Conservation (phyloP, 2,797 vertebrate species). For the Pseudochaenichthys georgianus region DNA sequence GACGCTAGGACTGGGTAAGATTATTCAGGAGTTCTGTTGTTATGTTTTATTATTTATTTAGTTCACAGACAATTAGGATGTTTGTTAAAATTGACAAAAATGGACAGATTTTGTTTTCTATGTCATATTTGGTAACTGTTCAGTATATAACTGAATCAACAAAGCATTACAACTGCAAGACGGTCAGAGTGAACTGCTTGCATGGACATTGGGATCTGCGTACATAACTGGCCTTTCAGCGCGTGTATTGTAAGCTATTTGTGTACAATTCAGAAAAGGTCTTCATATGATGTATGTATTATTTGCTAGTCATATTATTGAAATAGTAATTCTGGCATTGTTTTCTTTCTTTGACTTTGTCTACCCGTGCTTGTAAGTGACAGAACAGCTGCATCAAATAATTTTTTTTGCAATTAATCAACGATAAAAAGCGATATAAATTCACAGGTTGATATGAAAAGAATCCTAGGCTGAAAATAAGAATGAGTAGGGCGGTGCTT, state of each 20-base stretch:
- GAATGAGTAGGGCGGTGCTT: slow-evolving; percentile 22
- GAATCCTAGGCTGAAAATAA: slow-evolving; percentile 25
- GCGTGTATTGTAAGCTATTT: no score
- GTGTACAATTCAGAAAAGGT: no score
- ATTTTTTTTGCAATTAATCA: slow-evolving; percentile 37
- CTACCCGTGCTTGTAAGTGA: not conserved
- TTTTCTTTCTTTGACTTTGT: not conserved
- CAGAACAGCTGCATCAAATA: slow-evolving; percentile 34
- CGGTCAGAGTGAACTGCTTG: not conserved
- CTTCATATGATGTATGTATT: not conserved
- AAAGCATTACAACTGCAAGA: not conserved
- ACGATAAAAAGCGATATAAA: slow-evolving; percentile 22
- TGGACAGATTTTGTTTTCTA: no score
- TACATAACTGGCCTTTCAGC: not conserved
- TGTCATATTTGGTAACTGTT: no score
- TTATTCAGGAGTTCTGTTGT: slow-evolving; percentile 36
- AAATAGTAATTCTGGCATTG: not conserved
- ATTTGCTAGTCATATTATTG: not conserved
- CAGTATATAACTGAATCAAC: no score
- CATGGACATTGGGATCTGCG: not conserved
- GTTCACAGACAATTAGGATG: not conserved
- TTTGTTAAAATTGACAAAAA: slow-evolving; percentile 10
- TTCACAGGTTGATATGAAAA: slow-evolving; percentile 28
- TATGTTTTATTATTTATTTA: not conserved
- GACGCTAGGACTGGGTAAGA: slow-evolving; percentile 22